A percentile compares a stretch with the other conserved stretches of the same genome.
Evolutionary conservation across 2,888 invertebrate species (phyloP).

Genomic region (Miltochrista miniata): DNA sequence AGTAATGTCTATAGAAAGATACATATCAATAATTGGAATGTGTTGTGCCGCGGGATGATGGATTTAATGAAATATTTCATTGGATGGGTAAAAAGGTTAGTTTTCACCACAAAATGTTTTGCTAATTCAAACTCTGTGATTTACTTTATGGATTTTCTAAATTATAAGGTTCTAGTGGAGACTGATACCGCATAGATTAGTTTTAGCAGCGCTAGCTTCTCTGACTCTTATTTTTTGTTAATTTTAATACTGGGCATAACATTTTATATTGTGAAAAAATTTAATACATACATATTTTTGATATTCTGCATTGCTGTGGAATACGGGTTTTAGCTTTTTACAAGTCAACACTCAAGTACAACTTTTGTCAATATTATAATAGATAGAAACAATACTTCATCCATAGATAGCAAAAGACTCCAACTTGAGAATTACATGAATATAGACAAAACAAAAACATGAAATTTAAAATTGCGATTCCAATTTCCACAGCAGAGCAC

Average conservation of each 20-base stretch:
- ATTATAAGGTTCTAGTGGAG: conserved; percentile 83
- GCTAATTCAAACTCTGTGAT: conserved; percentile 82
- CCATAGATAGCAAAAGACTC: conserved; percentile 22
- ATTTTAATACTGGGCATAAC: conserved; percentile 60
- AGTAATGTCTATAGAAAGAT: conserved; percentile 75
- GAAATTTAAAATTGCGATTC: conserved; percentile 19
- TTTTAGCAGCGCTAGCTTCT: conserved; percentile 84
- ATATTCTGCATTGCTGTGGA: conserved; percentile 67
- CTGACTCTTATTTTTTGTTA: conserved; percentile 65
- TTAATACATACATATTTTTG: conserved; percentile 66
- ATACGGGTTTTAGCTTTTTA: conserved; percentile 26
- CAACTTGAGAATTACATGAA: conserved; percentile 6
- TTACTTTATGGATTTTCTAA: conserved; percentile 82
- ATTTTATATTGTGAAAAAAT: conserved; percentile 51
- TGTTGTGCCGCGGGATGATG: conserved; percentile 68
- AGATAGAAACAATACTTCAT: conserved; percentile 21
- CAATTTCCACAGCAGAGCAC: conserved; percentile 61
- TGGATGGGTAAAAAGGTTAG: conserved; percentile 62
- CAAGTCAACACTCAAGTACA: no score
- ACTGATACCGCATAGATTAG: conserved; percentile 83
- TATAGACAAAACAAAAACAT: conserved; percentile 19
- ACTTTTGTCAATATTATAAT: conserved; percentile 22
- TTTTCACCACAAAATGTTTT: conserved; percentile 73
- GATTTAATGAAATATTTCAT: conserved; percentile 37
- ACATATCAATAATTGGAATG: conserved; percentile 77